Evolutionary conservation across 2,113 vertebrate genomes (phyloP).

Genomic region (Echinops telfairi): DNA sequence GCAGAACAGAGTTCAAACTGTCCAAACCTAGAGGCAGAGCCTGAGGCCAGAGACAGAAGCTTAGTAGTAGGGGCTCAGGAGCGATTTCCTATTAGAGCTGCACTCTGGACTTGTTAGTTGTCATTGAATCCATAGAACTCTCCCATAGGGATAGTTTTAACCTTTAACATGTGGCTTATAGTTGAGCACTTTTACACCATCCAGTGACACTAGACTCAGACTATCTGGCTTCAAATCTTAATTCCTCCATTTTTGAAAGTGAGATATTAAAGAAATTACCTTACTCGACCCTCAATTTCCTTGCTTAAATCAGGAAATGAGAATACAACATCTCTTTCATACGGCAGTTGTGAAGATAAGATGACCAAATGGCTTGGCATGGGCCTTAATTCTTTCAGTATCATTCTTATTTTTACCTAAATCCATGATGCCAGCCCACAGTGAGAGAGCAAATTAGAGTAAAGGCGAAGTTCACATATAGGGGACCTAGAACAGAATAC

Average conservation of each 20-base stretch:
- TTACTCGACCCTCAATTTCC: neutral
- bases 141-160: neutral
- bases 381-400: slow-evolving; percentile 2
- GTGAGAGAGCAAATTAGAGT: slow-evolving; percentile 6
- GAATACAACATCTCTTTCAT: neutral
- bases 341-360: neutral
- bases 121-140: neutral
- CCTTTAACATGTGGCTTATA: neutral
- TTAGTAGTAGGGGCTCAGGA: neutral
- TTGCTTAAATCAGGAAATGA: slow-evolving; percentile 5
- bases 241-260: neutral
- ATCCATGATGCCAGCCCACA: neutral
- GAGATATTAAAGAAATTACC: neutral
- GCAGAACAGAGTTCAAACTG: neutral
- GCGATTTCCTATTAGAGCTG: neutral
- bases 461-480: neutral
- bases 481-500: neutral
- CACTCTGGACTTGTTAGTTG: neutral
- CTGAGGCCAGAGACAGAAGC: neutral
- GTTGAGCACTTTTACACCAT: neutral
- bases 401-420: too few species aligned
- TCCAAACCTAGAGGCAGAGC: slow-evolving; percentile 6
- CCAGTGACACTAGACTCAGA: neutral
- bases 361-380: slow-evolving; percentile 24
- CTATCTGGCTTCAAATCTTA: neutral